A percentile compares a stretch with the other conserved stretches of the same genome.
phyloP scores from a whole-genome alignment of 2,797 vertebrate genomes.

The Enoplosus armatus region DNA sequence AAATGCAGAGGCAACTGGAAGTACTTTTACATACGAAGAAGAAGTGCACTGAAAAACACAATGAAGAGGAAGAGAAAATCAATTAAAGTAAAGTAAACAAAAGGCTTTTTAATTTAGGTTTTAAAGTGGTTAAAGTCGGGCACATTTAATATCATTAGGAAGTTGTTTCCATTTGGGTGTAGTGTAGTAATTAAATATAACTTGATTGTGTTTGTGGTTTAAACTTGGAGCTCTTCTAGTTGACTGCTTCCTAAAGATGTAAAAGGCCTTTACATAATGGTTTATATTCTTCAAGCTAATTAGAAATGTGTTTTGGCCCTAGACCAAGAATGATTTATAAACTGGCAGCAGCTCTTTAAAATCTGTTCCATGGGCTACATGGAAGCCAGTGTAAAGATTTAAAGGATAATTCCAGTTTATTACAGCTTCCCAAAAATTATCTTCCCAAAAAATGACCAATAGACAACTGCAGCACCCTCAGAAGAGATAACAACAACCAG shows the following conservation, averaged over 20 bases:
- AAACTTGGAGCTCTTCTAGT: neutral
- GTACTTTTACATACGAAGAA: neutral
- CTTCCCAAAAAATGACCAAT: neutral
- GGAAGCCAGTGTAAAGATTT: neutral
- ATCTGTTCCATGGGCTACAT: neutral
- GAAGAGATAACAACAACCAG: neutral
- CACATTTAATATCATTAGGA: neutral
- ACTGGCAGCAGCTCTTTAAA: constrained; percentile 15
- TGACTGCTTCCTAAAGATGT: constrained; percentile 11
- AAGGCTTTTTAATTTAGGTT: neutral
- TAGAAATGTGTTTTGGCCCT: constrained; percentile 16
- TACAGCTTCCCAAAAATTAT: neutral
- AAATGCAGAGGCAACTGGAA: neutral
- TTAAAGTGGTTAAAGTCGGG: neutral
- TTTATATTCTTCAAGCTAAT: constrained; percentile 14
- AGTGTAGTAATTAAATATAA: neutral
- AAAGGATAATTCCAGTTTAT: neutral
- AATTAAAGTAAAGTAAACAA: neutral
- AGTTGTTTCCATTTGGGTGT: neutral
- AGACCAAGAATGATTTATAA: constrained; percentile 3
- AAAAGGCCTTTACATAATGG: neutral
- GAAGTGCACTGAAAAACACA: neutral
- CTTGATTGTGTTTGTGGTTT: constrained; percentile 4
- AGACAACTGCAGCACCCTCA: neutral
- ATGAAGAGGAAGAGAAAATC: neutral